phyloP scores from a whole-genome alignment of 2,797 vertebrate genomes.

The Pangasius krempfi region DNA sequence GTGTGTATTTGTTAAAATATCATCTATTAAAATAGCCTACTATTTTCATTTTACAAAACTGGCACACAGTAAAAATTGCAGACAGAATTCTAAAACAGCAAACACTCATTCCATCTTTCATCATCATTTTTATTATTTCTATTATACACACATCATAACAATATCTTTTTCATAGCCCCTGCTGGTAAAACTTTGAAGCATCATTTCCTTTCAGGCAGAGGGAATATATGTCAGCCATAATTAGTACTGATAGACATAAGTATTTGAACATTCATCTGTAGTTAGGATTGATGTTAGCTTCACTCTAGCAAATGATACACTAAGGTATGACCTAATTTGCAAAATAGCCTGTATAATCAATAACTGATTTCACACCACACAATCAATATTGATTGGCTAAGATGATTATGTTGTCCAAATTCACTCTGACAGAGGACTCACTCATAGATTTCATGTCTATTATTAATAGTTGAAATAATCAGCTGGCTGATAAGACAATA shows the following conservation, averaged over 20 bases:
- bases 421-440: not conserved
- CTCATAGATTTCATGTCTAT: not conserved
- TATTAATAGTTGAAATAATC: not conserved
- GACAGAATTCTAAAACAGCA: not conserved
- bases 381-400: not conserved
- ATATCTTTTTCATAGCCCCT: conserved; percentile 30
- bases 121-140: not conserved
- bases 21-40: not conserved
- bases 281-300: not conserved
- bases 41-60: not conserved
- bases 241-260: conserved; percentile 56
- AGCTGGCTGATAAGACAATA: not conserved
- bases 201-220: conserved; percentile 56
- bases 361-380: not conserved
- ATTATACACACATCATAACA: conserved; percentile 29
- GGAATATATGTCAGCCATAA: conserved; percentile 63
- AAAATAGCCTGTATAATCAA: not conserved
- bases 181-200: conserved; percentile 57
- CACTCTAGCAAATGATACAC: not conserved
- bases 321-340: not conserved
- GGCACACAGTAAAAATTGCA: not conserved
- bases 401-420: not conserved
- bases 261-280: conserved; percentile 40
- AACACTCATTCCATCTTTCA: not conserved
- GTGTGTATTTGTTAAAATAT: not conserved